Percentiles rank a stretch among this genome's conserved stretches.
phyloP scores from a whole-genome alignment of 1,140 invertebrate species.

The Saccostrea cuccullata region DNA sequence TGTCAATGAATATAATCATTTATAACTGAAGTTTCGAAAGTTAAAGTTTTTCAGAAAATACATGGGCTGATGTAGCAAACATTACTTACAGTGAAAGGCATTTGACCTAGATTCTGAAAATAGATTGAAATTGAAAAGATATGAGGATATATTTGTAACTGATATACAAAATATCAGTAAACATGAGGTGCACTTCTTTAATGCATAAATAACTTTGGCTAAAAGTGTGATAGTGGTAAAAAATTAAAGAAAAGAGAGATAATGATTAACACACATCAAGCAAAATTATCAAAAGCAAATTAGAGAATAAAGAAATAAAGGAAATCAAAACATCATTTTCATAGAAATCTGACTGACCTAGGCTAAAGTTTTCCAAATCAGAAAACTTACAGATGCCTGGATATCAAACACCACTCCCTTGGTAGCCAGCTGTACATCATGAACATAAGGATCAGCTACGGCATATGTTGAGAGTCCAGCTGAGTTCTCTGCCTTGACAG shows the following conservation, averaged over 20 bases:
- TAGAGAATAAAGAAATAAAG: no score
- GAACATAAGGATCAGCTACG: slow-evolving; percentile 53
- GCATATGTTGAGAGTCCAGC: slow-evolving; percentile 41
- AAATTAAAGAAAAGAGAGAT: no score
- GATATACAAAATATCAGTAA: no score
- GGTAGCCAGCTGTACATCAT: slow-evolving; percentile 53
- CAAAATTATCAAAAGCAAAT: no score
- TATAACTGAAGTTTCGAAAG: background rate
- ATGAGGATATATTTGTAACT: background rate
- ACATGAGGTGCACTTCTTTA: no score
- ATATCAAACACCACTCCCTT: slow-evolving; percentile 57
- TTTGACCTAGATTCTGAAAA: background rate
- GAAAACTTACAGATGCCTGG: slow-evolving; percentile 43
- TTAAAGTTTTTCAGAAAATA: background rate
- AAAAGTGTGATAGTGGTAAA: no score
- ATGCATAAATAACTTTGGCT: no score
- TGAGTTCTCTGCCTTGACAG: slow-evolving; percentile 55
- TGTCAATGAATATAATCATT: background rate
- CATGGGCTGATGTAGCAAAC: background rate
- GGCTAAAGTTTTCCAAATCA: no score
- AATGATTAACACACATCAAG: no score
- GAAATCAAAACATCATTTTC: no score
- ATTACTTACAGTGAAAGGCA: background rate
- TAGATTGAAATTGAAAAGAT: background rate
- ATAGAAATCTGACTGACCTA: no score